Percentiles rank a stretch among this genome's conserved stretches.
Evolutionary conservation across 1,140 invertebrate genomes (phyloP).

Genomic region (Drosophila mayri): DNA sequence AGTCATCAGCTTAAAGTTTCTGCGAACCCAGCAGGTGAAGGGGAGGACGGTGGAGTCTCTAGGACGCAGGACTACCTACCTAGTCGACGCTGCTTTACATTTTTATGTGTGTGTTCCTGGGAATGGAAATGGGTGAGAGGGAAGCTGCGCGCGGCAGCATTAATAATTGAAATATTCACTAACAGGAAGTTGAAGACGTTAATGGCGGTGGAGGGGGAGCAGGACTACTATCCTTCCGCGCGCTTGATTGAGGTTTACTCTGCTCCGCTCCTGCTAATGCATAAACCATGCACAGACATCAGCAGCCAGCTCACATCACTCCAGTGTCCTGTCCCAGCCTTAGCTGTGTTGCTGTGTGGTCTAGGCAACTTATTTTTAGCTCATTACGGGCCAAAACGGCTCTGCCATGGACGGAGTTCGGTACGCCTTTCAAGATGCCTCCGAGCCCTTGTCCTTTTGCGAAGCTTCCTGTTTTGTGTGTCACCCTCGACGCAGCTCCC

Average conservation of each 20-base stretch:
- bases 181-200: conserved; percentile 84
- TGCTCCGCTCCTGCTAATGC: conserved; percentile 66
- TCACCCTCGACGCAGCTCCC: conserved; percentile 5
- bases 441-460: conserved; percentile 54
- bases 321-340: conserved; percentile 14
- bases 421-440: conserved; percentile 40
- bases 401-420: conserved; percentile 35
- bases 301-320: conserved; percentile 70
- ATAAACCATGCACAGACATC: conserved; percentile 83
- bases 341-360: conserved; percentile 31
- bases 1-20: conserved; percentile 71
- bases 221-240: conserved; percentile 34
- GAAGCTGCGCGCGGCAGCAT: conserved; percentile 62
- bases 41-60: neutral
- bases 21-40: conserved; percentile 6
- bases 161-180: conserved; percentile 84
- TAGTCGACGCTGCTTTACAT: conserved; percentile 67
- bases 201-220: conserved; percentile 63
- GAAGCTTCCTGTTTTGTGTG: conserved; percentile 29
- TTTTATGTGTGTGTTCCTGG: conserved; percentile 59
- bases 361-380: conserved; percentile 72
- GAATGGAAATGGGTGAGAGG: neutral
- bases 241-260: conserved; percentile 80
- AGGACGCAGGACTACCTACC: conserved; percentile 13
- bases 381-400: conserved; percentile 69